Base-by-base conservation (phyloP, 2,113 vertebrate species). In the Dermatemys mawii region DNA sequence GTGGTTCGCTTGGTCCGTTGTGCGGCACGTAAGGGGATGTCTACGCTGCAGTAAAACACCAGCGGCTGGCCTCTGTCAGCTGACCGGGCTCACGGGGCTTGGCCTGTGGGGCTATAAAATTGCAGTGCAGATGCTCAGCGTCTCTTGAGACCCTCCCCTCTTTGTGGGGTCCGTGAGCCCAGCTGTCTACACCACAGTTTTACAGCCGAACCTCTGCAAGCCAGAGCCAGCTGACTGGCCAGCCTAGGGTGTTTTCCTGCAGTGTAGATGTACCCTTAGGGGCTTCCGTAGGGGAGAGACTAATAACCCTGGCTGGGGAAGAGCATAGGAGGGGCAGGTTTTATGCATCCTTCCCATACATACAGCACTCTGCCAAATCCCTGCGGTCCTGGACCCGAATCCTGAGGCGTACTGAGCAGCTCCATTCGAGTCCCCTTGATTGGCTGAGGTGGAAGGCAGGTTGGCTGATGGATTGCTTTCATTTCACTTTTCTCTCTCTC, bases 401-500 rank as follows among this genome's bases (percentile, higher is more conserved):
- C 32, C 32, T 27, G 55, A 29, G 55, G 55, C 55, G 29, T 17
- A 8, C 57, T 17, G 32, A 63, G 32, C 32, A 3, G 57, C 32
- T 38, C 63, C 17, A 4, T 22, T 38, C 6, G 7, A 17, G 60
- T 17, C 46, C 63, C 29, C 51, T 19, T 0, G 0, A 8, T 55
- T 24, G 3, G 79, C 46, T 82, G 0, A 75, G 0, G 50, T 88
- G 8, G 91, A 50, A 26, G 2, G 0, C 41, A 21, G 5, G 17
- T n/a, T 38, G 35, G 9, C n/a, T 38, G n/a, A 38, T 38, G n/a
- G 4, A 9, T 3, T 44, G 38, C 38, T 76, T 0, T 24, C 1
- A 80, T 80, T 2, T 95, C 4, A 4, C 24, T 11, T 94, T 5
- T 54, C 8, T 86, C 53, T 5, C 85, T 81, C 55, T 32, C 9